Base-by-base conservation (phyloP, 2,797 vertebrate species). In the Catharus ustulatus region DNA sequence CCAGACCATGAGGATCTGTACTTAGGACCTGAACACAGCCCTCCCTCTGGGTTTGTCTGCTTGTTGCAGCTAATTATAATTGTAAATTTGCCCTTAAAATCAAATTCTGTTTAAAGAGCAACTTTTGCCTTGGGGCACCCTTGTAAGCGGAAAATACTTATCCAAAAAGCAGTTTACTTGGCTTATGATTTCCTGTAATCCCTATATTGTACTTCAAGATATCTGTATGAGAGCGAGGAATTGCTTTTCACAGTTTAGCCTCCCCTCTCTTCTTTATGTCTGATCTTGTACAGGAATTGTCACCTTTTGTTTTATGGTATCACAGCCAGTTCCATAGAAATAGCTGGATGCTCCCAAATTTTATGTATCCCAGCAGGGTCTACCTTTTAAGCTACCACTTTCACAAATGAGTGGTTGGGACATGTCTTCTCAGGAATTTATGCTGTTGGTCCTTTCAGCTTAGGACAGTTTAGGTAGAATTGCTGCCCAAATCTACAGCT, bases 11-110 rank as follows among this genome's bases (percentile, higher is more conserved):
- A 89, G 52, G 66, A 73, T 24, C 94, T 43, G 66, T 85, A n/a
- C 85, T 87, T 69, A 82, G 71, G 95, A 93, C 93, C 59, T 77
- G 54, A 94, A 77, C 4, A 5, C 78, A 89, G 75, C 67, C 73
- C 57, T 96, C 95, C 96, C 96, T 94, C 96, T 95, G 92, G 96
- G 89, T 88, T 95, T 96, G 69, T 87, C 91, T 95, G 94, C 91
- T 96, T 76, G 16, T 90, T 94, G 83, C 84, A 96, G 89, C 96
- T 97, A 85, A 97, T 97, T 97, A 95, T 92, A 97, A 97, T 97
- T 97, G 91, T 92, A 97, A 95, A 97, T 97, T 96, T 96, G 91
- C 94, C 94, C 96, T 97, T 97, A 97, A 97, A 97, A 97, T 97
- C 49, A 97, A 90, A 94, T 94, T 97, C 94, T 96, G 80, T 96